These are phyloP conservation scores for Scaptomyza polygonia DNA, from an alignment of 2,888 invertebrate species.

Conservation along the genomic window DNA sequence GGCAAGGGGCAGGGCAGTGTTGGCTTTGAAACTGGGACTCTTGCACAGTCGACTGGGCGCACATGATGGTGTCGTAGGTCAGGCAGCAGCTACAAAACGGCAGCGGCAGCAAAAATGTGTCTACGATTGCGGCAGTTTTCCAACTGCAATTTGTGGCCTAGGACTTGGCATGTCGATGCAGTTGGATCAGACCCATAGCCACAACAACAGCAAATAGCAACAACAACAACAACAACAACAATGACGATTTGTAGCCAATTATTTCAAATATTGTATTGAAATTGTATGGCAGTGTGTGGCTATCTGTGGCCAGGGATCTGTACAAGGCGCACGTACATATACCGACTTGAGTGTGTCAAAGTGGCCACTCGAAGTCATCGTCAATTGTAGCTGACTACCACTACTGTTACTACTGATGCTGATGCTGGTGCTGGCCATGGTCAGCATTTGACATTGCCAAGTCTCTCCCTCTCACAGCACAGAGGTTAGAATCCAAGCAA, in stretches of 20 bases:
- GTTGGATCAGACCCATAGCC: slow-evolving; percentile 28
- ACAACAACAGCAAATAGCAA: slow-evolving; percentile 15
- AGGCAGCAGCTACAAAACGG: slow-evolving; percentile 44
- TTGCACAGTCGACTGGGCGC: slow-evolving; percentile 30
- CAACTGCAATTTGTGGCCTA: slow-evolving; percentile 80
- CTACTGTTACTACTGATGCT: slow-evolving; percentile 1
- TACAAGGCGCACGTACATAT: slow-evolving; percentile 58
- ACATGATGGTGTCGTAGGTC: slow-evolving; percentile 78
- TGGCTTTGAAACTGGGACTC: slow-evolving; percentile 31
- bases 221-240: slow-evolving; percentile 43
- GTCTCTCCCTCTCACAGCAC: slow-evolving; percentile 12
- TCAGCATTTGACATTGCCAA: slow-evolving; percentile 54
- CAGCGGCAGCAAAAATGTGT: slow-evolving; percentile 51
- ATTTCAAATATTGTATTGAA: slow-evolving; percentile 82
- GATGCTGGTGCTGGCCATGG: slow-evolving; percentile 41
- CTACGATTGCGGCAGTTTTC: slow-evolving; percentile 66
- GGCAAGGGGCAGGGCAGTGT: slow-evolving; percentile 17
- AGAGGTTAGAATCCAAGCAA: slow-evolving; percentile 23
- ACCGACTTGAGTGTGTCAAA: slow-evolving; percentile 56
- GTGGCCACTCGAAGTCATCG: slow-evolving; percentile 51
- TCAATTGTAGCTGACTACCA: slow-evolving; percentile 27
- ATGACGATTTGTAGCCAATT: slow-evolving; percentile 83
- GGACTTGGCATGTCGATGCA: slow-evolving; percentile 50
- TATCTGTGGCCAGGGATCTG: slow-evolving; percentile 71
- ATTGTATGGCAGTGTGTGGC: slow-evolving; percentile 74